phyloP scores from a whole-genome alignment of 2,113 vertebrate species.

The Gasterosteus aculeatus region DNA sequence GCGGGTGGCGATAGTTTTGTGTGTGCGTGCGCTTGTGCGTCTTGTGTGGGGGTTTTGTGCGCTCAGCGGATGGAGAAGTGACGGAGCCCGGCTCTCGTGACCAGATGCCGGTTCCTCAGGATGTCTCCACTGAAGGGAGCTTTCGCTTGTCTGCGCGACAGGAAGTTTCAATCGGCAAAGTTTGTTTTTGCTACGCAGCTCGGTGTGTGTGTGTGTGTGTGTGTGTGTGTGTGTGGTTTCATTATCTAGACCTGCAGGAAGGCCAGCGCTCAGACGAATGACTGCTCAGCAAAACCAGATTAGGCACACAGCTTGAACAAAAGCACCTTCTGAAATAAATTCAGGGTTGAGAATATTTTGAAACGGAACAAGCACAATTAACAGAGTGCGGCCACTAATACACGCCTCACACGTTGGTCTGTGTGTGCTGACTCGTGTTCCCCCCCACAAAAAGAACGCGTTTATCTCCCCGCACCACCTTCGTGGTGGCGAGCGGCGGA shows the following conservation, averaged over 20 bases:
- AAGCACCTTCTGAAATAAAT: conserved; percentile 28
- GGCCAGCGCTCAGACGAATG: conserved; percentile 60
- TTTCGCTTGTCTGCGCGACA: conserved; percentile 67
- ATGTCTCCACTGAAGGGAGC: conserved; percentile 51
- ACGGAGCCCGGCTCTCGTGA: conserved; percentile 47
- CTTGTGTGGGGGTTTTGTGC: conserved; percentile 36
- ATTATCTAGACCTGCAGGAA: conserved; percentile 54
- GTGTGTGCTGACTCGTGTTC: conserved; percentile 16
- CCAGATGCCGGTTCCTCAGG: conserved; percentile 64
- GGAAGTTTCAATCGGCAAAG: conserved; percentile 72
- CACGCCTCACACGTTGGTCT: conserved; percentile 2
- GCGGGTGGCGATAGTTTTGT: conserved; percentile 46
- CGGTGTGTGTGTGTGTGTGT: conserved; percentile 3
- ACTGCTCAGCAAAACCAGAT: conserved; percentile 52
- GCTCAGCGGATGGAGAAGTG: conserved; percentile 49
- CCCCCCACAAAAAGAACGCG: conserved; percentile 9
- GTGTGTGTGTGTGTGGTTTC: conserved; percentile 29
- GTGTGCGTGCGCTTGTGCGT: background rate
- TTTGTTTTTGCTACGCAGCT: conserved; percentile 61
- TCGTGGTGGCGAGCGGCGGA: background rate
- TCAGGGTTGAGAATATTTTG: conserved; percentile 24
- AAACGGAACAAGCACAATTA: conserved; percentile 20
- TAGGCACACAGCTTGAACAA: conserved; percentile 58
- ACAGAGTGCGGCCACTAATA: background rate
- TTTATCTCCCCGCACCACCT: conserved; percentile 18